These are phyloP conservation scores for Halcyon smyrnensis DNA, from an alignment of 2,797 vertebrate species.

Conservation along the genomic window DNA sequence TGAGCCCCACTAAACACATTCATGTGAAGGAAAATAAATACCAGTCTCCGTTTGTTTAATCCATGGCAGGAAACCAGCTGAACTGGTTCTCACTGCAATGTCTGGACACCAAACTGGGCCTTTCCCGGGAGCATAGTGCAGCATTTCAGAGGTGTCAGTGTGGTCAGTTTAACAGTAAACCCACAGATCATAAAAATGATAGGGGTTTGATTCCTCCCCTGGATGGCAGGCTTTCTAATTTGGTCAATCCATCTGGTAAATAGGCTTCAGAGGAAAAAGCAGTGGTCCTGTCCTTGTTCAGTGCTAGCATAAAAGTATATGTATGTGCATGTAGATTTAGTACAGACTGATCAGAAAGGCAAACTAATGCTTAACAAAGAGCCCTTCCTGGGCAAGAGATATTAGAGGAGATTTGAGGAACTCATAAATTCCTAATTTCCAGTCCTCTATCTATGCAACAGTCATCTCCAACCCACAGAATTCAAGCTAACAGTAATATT, in stretches of 20 bases:
- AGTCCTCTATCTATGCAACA: not conserved
- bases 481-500: not conserved
- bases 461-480: not conserved
- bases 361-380: not conserved
- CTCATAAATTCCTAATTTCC: not conserved
- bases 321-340: not conserved
- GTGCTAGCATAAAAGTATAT: not conserved
- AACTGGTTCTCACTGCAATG: not conserved
- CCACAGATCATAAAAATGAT: not conserved
- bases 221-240: not conserved
- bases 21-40: conserved; percentile 35
- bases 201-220: not conserved
- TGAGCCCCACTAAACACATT: conserved; percentile 35
- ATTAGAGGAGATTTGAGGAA: not conserved
- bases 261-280: not conserved
- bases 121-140: not conserved
- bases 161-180: not conserved
- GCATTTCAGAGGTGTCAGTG: not conserved
- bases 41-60: conserved; percentile 15
- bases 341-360: not conserved
- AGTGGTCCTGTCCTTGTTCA: not conserved
- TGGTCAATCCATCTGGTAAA: not conserved
- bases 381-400: not conserved
- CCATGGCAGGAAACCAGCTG: not conserved
- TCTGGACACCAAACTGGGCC: not conserved